These are phyloP conservation scores for Caenorhabditis becei DNA, from an alignment of 2,888 invertebrate genomes.

Conservation along the genomic window DNA sequence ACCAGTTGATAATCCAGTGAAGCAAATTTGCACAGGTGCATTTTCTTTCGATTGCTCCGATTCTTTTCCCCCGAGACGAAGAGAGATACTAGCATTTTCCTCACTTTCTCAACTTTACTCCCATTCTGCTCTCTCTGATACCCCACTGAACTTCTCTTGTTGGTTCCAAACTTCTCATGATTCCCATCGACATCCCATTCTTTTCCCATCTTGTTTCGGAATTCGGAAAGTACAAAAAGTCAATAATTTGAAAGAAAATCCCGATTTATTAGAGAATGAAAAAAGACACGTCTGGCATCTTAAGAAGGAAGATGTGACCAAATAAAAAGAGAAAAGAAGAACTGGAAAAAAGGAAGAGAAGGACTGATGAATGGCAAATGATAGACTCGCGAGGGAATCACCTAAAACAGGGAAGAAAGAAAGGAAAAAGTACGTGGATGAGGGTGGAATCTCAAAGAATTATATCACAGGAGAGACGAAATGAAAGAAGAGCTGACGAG, in stretches of 20 bases:
- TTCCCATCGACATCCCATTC: too few relatives aligned
- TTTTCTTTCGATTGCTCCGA: too few relatives aligned
- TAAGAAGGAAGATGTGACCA: conserved; percentile 23
- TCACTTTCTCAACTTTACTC: too few relatives aligned
- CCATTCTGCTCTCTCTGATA: too few relatives aligned
- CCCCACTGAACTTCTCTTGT: too few relatives aligned
- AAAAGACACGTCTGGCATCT: conserved; percentile 1
- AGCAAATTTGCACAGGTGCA: too few relatives aligned
- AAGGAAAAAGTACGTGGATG: neutral
- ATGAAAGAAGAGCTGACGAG: conserved; percentile 4
- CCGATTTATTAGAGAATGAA: conserved; percentile 29
- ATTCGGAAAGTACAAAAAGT: too few relatives aligned
- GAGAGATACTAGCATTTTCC: too few relatives aligned
- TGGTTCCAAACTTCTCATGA: too few relatives aligned
- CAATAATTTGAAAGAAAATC: conserved; percentile 3
- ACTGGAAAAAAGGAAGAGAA: neutral
- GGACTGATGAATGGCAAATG: conserved; percentile 6
- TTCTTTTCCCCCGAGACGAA: too few relatives aligned
- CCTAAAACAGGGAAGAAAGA: conserved; percentile 14
- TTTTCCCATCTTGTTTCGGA: too few relatives aligned
- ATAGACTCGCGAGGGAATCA: conserved; percentile 35
- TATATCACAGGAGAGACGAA: conserved; percentile 31
- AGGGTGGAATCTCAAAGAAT: neutral
- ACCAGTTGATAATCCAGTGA: too few relatives aligned
- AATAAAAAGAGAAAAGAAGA: conserved; percentile 14